phyloP scores from a whole-genome alignment of 2,113 vertebrate genomes.

The Cottus gobio region DNA sequence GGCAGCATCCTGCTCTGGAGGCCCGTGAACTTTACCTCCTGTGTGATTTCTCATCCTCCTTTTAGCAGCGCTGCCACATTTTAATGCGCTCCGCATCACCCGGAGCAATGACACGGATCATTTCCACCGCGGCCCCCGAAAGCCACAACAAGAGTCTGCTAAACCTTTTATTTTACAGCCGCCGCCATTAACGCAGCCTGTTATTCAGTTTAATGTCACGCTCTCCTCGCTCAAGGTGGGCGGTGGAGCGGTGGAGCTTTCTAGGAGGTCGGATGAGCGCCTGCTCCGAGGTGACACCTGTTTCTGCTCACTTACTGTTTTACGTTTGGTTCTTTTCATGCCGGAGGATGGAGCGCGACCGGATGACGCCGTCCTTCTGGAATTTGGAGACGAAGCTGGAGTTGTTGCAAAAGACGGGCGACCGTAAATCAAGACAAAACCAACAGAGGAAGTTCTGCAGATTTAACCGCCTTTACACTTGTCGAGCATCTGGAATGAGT shows the following conservation, averaged over 20 bases:
- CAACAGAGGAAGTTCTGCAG: slow-evolving; percentile 47
- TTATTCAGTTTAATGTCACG: slow-evolving; percentile 59
- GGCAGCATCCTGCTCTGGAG: neutral
- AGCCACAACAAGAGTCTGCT: slow-evolving; percentile 49
- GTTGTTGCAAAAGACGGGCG: slow-evolving; percentile 20
- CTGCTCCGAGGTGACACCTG: slow-evolving; percentile 62
- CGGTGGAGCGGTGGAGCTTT: slow-evolving; percentile 20
- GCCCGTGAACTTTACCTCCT: slow-evolving; percentile 26
- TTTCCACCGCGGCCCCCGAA: slow-evolving; percentile 26
- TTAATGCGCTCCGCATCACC: slow-evolving; percentile 31
- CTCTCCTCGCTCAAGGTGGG: slow-evolving; percentile 18
- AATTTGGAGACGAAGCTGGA: slow-evolving; percentile 59
- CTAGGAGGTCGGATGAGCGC: slow-evolving; percentile 34
- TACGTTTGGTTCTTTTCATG: neutral
- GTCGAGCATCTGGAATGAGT: slow-evolving; percentile 66
- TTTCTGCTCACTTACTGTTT: slow-evolving; percentile 34
- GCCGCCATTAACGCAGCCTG: slow-evolving; percentile 34
- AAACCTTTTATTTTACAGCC: slow-evolving; percentile 60
- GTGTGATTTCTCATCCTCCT: slow-evolving; percentile 27
- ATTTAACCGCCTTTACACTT: slow-evolving; percentile 34
- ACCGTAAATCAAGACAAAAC: slow-evolving; percentile 65
- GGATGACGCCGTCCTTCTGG: slow-evolving; percentile 49
- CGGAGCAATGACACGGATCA: slow-evolving; percentile 36
- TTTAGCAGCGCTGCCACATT: slow-evolving; percentile 25
- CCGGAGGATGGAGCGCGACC: neutral